Percentiles rank a stretch among this genome's conserved stretches.
These are phyloP conservation scores for Liasis olivaceus DNA, from an alignment of 2,797 vertebrate species.

Conservation along the genomic window DNA sequence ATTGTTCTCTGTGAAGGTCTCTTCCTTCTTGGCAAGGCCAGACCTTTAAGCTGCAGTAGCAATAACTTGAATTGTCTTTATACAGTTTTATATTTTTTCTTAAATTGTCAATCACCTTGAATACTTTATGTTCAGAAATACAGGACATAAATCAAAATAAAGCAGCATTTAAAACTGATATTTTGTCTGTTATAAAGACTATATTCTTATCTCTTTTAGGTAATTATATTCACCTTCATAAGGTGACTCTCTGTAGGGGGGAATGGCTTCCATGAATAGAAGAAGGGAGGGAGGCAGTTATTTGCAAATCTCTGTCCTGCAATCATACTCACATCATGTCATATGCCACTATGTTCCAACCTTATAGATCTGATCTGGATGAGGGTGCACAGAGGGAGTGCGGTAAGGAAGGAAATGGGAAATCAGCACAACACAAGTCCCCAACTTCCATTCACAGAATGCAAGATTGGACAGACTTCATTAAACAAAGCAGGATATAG, in stretches of 20 bases:
- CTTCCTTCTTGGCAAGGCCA: neutral
- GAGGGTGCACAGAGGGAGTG: neutral
- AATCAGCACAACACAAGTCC: neutral
- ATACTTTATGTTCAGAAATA: neutral
- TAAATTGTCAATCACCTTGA: neutral
- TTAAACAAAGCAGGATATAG: neutral
- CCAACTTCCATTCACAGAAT: neutral
- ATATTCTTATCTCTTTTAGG: neutral
- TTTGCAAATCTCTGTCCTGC: neutral
- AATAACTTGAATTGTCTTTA: neutral
- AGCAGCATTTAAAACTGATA: neutral
- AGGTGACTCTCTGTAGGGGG: neutral
- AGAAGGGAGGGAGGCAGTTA: neutral
- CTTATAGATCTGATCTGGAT: neutral
- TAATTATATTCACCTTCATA: neutral
- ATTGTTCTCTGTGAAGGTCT: neutral
- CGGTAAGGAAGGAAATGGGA: neutral
- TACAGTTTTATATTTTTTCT: neutral
- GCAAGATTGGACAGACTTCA: neutral
- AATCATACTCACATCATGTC: neutral
- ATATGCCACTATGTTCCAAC: neutral
- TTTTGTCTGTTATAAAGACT: neutral
- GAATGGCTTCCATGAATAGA: neutral
- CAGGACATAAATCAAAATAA: neutral
- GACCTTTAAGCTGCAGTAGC: neutral